Conservation (phyloP, 2,113 vertebrate species). For the Nanorana parkeri region DNA sequence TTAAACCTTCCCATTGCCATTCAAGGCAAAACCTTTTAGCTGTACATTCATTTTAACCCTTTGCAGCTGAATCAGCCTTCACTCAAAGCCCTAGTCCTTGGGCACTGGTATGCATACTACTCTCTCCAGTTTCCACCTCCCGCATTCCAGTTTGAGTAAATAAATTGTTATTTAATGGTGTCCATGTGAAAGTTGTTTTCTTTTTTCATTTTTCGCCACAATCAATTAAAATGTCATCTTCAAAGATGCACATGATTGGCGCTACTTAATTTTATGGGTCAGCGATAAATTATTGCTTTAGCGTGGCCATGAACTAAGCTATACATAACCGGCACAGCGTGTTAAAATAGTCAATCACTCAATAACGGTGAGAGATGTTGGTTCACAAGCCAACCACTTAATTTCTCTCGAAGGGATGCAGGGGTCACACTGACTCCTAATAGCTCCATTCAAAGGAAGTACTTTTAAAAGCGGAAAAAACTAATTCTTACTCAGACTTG, state of each 20-base stretch:
- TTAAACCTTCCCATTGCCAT: no score
- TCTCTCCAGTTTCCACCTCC: no score
- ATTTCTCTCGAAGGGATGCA: slow-evolving; percentile 57
- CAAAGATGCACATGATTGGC: slow-evolving; percentile 59
- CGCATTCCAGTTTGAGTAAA: no score
- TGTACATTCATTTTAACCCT: no score
- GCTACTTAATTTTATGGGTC: slow-evolving; percentile 66
- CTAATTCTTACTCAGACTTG: slow-evolving; percentile 28
- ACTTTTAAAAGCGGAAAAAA: slow-evolving; percentile 4
- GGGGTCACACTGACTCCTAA: slow-evolving; percentile 40
- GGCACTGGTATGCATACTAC: no score
- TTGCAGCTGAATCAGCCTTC: no score
- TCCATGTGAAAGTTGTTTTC: not conserved
- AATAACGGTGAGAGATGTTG: slow-evolving; percentile 62
- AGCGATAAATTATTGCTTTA: slow-evolving; percentile 73
- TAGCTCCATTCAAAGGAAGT: slow-evolving; percentile 36
- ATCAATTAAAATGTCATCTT: slow-evolving; percentile 58
- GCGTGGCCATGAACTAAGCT: slow-evolving; percentile 68
- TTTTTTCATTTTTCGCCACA: slow-evolving; percentile 48
- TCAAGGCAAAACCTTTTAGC: no score
- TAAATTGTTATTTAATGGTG: no score
- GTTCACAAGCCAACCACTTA: slow-evolving; percentile 62
- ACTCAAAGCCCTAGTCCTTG: no score
- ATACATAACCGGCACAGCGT: slow-evolving; percentile 63
- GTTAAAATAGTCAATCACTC: slow-evolving; percentile 61